Evolutionary conservation across 2,797 vertebrate species (phyloP).

Genomic region (Ptychobarbus kaznakovi): DNA sequence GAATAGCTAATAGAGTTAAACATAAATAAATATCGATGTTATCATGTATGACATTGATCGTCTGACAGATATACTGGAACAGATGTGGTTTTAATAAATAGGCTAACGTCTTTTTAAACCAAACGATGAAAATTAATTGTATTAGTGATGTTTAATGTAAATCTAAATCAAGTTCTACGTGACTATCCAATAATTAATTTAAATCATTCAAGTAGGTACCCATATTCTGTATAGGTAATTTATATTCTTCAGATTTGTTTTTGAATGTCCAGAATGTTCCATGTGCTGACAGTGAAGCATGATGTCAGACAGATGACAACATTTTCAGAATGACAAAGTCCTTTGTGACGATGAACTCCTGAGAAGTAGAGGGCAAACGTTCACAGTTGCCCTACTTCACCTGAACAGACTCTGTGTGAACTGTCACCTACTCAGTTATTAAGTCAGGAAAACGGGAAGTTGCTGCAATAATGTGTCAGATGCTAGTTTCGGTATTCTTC

Average conservation of each 20-base stretch:
- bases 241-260: neutral
- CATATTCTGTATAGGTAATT: neutral
- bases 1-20: neutral
- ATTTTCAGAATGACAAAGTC: neutral
- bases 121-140: neutral
- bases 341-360: neutral
- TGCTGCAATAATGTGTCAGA: neutral
- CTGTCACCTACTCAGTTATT: slow-evolving; percentile 7
- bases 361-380: neutral
- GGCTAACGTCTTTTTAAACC: neutral
- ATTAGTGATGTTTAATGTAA: neutral
- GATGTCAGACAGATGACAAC: neutral
- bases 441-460: slow-evolving; percentile 23
- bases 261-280: neutral
- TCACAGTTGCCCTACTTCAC: neutral
- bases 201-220: neutral
- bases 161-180: neutral
- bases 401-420: slow-evolving; percentile 13
- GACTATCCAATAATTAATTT: neutral
- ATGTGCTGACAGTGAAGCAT: neutral
- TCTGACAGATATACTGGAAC: neutral
- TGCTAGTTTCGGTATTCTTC: neutral
- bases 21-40: neutral
- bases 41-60: neutral
- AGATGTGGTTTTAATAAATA: neutral